Evolutionary conservation across 2,888 invertebrate genomes (phyloP).

Genomic region (Amphimallon solstitiale): DNA sequence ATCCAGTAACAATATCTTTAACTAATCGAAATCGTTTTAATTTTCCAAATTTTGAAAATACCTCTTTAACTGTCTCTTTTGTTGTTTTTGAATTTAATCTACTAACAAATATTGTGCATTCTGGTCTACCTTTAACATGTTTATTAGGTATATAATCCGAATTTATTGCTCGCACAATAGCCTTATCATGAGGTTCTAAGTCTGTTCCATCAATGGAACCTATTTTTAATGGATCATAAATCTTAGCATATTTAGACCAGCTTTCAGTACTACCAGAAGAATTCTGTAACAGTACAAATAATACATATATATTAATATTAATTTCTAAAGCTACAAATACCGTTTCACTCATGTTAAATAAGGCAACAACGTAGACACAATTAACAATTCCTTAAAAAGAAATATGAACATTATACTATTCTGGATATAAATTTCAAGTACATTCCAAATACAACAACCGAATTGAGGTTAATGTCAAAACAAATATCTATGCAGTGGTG

Average conservation of each 20-base stretch:
- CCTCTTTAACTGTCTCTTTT: conserved; percentile 67
- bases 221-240: conserved; percentile 82
- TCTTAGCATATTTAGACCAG: conserved; percentile 69
- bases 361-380: too few relatives aligned
- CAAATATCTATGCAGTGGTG: too few relatives aligned
- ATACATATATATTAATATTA: neutral
- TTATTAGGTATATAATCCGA: conserved; percentile 74
- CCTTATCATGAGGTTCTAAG: conserved; percentile 82
- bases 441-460: too few relatives aligned
- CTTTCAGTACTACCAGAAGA: conserved; percentile 47
- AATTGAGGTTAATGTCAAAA: too few relatives aligned
- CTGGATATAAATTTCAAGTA: too few relatives aligned
- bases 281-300: conserved; percentile 22
- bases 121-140: conserved; percentile 74
- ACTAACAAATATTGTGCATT: conserved; percentile 79
- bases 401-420: too few relatives aligned
- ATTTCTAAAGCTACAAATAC: too few relatives aligned
- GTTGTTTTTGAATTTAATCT: conserved; percentile 76
- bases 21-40: conserved; percentile 73
- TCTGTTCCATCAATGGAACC: conserved; percentile 92
- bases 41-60: conserved; percentile 74
- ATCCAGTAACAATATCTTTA: conserved; percentile 84
- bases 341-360: too few relatives aligned
- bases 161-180: conserved; percentile 75
- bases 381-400: too few relatives aligned